Evolutionary conservation across 2,113 vertebrate species (phyloP).

Genomic region (Aptenodytes forsteri): DNA sequence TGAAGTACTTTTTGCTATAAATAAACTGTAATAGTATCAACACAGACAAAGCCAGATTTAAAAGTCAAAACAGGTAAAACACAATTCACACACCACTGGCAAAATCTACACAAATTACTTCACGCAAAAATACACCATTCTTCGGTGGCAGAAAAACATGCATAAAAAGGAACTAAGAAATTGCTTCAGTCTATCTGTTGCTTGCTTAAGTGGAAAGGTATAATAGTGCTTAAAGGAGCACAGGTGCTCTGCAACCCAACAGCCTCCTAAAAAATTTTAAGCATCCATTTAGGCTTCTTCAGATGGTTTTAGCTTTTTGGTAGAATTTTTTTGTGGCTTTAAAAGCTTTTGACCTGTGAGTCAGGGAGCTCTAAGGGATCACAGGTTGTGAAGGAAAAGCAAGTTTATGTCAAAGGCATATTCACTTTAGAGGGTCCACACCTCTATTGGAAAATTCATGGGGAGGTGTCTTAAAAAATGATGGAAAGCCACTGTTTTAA

Average conservation of each 20-base stretch:
- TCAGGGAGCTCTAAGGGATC: not conserved
- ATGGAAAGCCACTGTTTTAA: not conserved
- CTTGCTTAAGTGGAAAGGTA: not conserved
- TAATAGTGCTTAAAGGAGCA: rapidly evolving
- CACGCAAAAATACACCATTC: not conserved
- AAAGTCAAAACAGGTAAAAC: not conserved
- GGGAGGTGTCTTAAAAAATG: not conserved
- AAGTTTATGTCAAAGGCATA: not conserved
- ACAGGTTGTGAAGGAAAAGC: not conserved
- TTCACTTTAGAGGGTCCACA: not conserved
- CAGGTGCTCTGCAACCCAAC: not conserved
- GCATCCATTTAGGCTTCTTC: not conserved
- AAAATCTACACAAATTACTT: not conserved
- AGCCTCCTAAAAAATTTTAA: not conserved
- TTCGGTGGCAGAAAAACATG: not conserved
- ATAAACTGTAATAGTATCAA: not conserved
- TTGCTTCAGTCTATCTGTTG: not conserved
- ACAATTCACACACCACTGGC: not conserved
- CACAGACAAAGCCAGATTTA: not conserved
- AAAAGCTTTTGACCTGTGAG: not conserved
- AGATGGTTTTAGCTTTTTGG: not conserved
- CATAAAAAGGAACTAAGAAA: not conserved
- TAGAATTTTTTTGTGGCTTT: not conserved
- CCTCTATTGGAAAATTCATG: not conserved
- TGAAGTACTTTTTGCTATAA: not conserved